phyloP scores from a whole-genome alignment of 2,797 vertebrate species.

The Anabas testudineus region DNA sequence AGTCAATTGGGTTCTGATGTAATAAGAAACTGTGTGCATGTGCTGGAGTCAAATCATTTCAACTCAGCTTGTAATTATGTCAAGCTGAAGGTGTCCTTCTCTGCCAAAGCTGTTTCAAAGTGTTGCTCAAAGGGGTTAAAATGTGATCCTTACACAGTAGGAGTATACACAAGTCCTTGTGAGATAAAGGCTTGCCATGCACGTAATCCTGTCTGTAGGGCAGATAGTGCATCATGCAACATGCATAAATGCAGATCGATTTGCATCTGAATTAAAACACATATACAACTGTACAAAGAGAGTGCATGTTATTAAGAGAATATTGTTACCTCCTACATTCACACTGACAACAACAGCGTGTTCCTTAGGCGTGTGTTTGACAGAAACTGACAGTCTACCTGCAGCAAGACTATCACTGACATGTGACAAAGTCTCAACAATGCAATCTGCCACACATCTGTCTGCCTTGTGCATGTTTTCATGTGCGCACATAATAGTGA shows the following conservation, averaged over 20 bases:
- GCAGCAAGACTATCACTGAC: conserved; percentile 17
- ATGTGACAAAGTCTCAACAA: conserved; percentile 43
- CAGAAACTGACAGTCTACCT: conserved; percentile 41
- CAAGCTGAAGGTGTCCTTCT: conserved; percentile 23
- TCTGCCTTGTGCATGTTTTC: conserved; percentile 27
- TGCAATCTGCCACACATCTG: conserved; percentile 63
- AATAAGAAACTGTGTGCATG: conserved; percentile 8
- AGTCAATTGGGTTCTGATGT: conserved; percentile 3
- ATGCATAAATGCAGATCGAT: conserved; percentile 28
- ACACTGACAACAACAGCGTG: conserved; percentile 8
- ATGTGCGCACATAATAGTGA: conserved; percentile 45
- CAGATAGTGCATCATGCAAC: conserved; percentile 42
- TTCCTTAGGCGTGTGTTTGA: conserved; percentile 14
- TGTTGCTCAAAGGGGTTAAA: conserved; percentile 50
- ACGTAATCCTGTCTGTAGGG: conserved; percentile 70
- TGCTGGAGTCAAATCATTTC: conserved; percentile 25
- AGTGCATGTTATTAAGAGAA: conserved; percentile 30
- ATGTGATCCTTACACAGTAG: conserved; percentile 60
- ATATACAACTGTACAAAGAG: neutral
- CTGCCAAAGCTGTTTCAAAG: conserved; percentile 39
- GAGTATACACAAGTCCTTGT: conserved; percentile 51
- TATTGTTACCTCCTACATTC: conserved; percentile 11
- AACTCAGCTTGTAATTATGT: conserved; percentile 22
- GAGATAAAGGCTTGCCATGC: conserved; percentile 71
- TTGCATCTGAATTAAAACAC: conserved; percentile 39